A percentile compares a stretch with the other conserved stretches of the same genome.
phyloP scores from a whole-genome alignment of 2,113 vertebrate species.

The Crotalus horridus region DNA sequence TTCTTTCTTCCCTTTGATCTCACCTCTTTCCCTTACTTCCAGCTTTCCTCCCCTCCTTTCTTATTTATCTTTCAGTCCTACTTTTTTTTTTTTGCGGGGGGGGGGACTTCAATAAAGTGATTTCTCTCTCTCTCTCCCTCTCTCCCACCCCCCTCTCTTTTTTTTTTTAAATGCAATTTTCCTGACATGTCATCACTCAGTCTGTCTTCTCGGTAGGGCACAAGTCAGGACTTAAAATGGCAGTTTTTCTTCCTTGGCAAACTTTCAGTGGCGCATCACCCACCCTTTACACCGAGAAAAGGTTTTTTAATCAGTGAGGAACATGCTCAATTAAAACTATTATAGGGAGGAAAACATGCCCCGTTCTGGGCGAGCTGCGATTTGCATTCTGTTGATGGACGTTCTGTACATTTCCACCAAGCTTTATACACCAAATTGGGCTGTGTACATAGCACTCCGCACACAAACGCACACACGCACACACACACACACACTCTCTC shows the following conservation, averaged over 20 bases:
- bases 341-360: neutral
- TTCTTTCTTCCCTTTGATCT: neutral
- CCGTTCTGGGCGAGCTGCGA: neutral
- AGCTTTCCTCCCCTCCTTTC: neutral
- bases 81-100: neutral
- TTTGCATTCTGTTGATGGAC: neutral
- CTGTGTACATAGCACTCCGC: neutral
- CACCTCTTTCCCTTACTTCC: neutral
- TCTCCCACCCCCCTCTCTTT: no score
- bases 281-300: neutral
- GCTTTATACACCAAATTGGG: neutral
- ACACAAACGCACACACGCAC: neutral
- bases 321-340: neutral
- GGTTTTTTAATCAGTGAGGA: neutral
- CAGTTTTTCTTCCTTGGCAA: neutral
- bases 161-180: neutral
- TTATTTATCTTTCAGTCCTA: neutral
- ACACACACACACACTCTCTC: no score
- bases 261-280: neutral
- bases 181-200: neutral
- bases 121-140: no score
- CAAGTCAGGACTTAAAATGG: neutral
- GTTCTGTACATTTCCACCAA: neutral
- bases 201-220: neutral
- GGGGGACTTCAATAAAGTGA: neutral